Conservation (phyloP, 92 coral and sea anemone species). For the Blastomussa wellsi region DNA sequence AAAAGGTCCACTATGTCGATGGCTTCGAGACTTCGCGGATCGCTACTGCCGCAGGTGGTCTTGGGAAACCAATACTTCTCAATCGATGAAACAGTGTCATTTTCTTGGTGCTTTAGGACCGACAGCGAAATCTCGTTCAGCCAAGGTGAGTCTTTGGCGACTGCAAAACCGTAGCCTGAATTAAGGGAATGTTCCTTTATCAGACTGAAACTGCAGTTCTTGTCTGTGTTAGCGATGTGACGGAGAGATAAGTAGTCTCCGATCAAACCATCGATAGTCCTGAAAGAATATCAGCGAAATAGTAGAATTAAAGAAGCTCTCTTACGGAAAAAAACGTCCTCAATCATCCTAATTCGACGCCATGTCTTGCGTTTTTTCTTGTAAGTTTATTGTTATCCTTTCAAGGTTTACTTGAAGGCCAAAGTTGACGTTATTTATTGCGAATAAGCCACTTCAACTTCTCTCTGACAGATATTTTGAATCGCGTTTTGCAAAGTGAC, state of each 20-base stretch:
- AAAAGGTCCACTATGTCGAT: constrained; percentile 63
- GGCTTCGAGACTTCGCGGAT: constrained; percentile 3
- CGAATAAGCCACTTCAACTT: too few species aligned
- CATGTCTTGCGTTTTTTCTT: too few species aligned
- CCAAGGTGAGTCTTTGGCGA: constrained; percentile 75
- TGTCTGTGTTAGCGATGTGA: constrained; percentile 48
- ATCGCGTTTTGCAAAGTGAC: too few species aligned
- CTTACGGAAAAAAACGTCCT: too few species aligned
- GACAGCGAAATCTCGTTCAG: constrained; percentile 51
- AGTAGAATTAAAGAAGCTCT: not conserved
- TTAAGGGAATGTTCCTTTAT: constrained; percentile 44
- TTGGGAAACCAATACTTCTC: constrained; percentile 49
- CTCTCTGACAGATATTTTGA: too few species aligned
- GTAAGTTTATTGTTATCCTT: too few species aligned
- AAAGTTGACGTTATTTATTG: too few species aligned
- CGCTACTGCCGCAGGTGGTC: constrained; percentile 14
- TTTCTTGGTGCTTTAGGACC: constrained; percentile 66
- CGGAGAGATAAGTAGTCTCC: constrained; percentile 72
- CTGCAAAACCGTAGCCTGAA: constrained; percentile 67
- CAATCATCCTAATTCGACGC: too few species aligned
- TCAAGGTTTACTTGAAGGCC: too few species aligned
- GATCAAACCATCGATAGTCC: constrained; percentile 69
- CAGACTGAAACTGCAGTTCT: constrained; percentile 49
- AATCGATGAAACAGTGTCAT: constrained; percentile 46
- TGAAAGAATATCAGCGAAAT: constrained; percentile 24